Percentiles rank a stretch among this genome's conserved stretches.
Conservation (phyloP, 2,113 vertebrate genomes). For the Prinia subflava region DNA sequence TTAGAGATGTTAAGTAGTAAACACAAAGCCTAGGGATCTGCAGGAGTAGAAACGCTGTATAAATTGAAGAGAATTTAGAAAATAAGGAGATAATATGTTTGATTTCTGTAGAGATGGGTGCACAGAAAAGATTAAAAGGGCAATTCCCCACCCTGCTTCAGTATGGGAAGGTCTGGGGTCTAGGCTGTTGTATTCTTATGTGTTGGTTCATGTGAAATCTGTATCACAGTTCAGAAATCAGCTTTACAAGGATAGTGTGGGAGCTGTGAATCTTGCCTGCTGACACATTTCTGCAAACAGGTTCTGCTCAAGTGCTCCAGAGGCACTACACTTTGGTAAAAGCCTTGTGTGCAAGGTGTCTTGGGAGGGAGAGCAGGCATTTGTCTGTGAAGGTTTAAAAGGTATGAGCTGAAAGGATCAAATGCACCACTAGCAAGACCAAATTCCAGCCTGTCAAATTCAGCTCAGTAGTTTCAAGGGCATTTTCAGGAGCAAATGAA, state of each 20-base stretch:
- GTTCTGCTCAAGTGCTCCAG: not conserved
- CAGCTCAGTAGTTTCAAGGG: not conserved
- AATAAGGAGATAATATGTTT: not conserved
- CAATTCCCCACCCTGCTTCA: not conserved
- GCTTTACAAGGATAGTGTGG: not conserved
- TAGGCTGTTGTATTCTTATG: not conserved
- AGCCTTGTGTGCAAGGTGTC: not conserved
- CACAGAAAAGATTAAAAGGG: not conserved
- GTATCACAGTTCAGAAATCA: not conserved
- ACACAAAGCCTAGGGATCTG: not conserved
- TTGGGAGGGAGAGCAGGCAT: not conserved
- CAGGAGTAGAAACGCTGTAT: not conserved
- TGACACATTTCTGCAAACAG: not conserved
- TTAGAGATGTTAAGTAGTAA: not conserved
- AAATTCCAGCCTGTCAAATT: not conserved
- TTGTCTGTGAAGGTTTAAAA: not conserved
- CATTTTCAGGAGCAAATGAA: not conserved
- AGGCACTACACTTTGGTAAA: not conserved
- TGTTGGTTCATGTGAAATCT: not conserved
- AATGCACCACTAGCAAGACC: not conserved
- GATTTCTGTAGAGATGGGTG: not conserved
- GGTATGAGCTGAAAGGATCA: not conserved
- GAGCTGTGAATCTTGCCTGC: not conserved
- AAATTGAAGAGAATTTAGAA: not conserved
- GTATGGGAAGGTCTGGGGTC: accelerated